A percentile compares a stretch with the other conserved stretches of the same genome.
Conservation (phyloP, 2,797 vertebrate genomes). For the Siniperca scherzeri region DNA sequence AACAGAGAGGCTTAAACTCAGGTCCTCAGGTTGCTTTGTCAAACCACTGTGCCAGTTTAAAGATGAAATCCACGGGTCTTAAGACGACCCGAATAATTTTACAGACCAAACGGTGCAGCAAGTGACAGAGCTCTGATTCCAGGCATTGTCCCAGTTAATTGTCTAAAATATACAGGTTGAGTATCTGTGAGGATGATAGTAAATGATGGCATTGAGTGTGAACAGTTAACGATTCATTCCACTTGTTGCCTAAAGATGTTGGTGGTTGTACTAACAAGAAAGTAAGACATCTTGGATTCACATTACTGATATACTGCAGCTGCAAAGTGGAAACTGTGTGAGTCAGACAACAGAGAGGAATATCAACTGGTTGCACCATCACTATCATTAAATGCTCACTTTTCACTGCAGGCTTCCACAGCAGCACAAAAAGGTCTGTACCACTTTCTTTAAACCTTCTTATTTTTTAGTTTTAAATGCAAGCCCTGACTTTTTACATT, state of each 20-base stretch:
- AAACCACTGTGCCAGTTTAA: background rate
- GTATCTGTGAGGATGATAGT: background rate
- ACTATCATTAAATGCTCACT: background rate
- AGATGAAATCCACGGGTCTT: background rate
- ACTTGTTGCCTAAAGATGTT: slow-evolving; percentile 17
- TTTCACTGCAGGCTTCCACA: background rate
- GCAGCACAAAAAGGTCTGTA: background rate
- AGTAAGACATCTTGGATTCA: slow-evolving; percentile 46
- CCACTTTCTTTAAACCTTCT: background rate
- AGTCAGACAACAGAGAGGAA: slow-evolving; percentile 26
- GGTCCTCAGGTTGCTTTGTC: slow-evolving; percentile 10
- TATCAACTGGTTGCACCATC: slow-evolving; percentile 6
- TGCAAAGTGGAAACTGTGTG: slow-evolving; percentile 36
- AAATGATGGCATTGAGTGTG: background rate
- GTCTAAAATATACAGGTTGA: background rate
- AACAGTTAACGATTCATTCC: slow-evolving; percentile 16
- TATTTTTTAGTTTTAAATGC: slow-evolving; percentile 1
- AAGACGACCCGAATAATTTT: background rate
- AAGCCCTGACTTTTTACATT: background rate
- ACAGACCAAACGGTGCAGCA: background rate
- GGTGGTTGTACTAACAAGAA: slow-evolving; percentile 22
- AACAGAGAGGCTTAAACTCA: slow-evolving; percentile 10
- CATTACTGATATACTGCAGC: slow-evolving; percentile 30
- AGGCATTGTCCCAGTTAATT: background rate
- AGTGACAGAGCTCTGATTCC: slow-evolving; percentile 7